These are phyloP conservation scores for Xestia ashworthii DNA, from an alignment of 2,888 invertebrate genomes.

Conservation along the genomic window DNA sequence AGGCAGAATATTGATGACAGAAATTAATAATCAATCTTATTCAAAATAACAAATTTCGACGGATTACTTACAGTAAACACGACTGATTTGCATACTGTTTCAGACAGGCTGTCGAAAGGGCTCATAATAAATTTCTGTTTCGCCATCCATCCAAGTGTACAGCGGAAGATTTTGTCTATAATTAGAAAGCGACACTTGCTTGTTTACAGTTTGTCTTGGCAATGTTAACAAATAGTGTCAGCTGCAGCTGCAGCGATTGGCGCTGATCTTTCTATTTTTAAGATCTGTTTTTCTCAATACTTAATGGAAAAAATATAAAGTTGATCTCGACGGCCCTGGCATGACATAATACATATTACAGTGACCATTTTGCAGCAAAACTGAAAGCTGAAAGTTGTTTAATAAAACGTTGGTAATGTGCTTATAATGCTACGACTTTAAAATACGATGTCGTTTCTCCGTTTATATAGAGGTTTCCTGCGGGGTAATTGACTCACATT, in stretches of 20 bases:
- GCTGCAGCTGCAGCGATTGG: conserved; percentile 13
- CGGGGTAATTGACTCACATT: background rate
- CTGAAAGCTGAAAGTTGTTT: background rate
- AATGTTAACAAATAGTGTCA: conserved; percentile 35
- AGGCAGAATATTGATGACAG: conserved; percentile 26
- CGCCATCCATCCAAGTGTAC: conserved; percentile 9
- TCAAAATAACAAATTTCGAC: conserved; percentile 54
- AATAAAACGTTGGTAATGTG: background rate
- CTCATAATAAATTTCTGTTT: conserved; percentile 36
- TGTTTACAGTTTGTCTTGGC: conserved; percentile 31
- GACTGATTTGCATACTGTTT: conserved; percentile 51
- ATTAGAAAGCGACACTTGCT: conserved; percentile 28
- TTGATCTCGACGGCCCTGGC: no score
- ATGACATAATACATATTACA: background rate
- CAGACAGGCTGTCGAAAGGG: conserved; percentile 52
- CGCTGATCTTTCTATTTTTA: conserved; percentile 18
- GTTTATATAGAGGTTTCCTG: background rate
- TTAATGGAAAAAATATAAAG: background rate
- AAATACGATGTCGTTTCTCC: background rate
- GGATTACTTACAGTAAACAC: conserved; percentile 47
- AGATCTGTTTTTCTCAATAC: background rate
- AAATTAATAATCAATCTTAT: conserved; percentile 56
- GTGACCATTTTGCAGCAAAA: background rate
- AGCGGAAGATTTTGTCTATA: conserved; percentile 28
- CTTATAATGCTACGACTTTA: background rate